A percentile compares a stretch with the other conserved stretches of the same genome.
Conservation (phyloP, 1,140 invertebrate species). For the Popillia japonica region DNA sequence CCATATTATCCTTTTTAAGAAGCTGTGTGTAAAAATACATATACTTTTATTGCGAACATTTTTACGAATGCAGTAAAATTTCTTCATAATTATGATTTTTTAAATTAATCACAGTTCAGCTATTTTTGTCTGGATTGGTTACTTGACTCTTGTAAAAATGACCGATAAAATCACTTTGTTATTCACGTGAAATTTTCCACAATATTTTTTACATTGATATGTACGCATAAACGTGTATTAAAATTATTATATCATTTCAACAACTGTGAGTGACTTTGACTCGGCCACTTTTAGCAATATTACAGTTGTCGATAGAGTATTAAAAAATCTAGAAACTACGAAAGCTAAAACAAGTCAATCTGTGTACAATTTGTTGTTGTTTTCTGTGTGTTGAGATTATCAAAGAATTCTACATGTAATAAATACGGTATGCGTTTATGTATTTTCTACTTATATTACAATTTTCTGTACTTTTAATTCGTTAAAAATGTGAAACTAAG, state of each 20-base stretch:
- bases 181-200: neutral
- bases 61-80: conserved; percentile 28
- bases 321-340: conserved; percentile 30
- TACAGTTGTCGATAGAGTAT: neutral
- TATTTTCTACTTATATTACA: conserved; percentile 6
- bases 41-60: conserved; percentile 38
- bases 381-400: conserved; percentile 12
- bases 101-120: conserved; percentile 40
- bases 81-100: conserved; percentile 33
- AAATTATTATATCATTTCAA: neutral
- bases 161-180: conserved; percentile 22
- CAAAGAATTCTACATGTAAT: conserved; percentile 25
- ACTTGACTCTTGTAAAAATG: conserved; percentile 33
- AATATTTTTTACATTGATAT: conserved; percentile 25
- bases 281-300: conserved; percentile 25
- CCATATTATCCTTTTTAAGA: conserved; percentile 42
- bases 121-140: conserved; percentile 37
- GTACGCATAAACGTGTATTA: conserved; percentile 12
- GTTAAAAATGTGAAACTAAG: neutral
- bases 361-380: neutral
- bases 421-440: conserved; percentile 28
- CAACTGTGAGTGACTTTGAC: neutral
- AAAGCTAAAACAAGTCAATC: conserved; percentile 23
- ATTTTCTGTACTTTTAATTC: neutral
- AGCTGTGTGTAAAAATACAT: conserved; percentile 45